Base-by-base conservation (phyloP, 92 coral and sea anemone genomes). In the Pocillopora meandrina region DNA sequence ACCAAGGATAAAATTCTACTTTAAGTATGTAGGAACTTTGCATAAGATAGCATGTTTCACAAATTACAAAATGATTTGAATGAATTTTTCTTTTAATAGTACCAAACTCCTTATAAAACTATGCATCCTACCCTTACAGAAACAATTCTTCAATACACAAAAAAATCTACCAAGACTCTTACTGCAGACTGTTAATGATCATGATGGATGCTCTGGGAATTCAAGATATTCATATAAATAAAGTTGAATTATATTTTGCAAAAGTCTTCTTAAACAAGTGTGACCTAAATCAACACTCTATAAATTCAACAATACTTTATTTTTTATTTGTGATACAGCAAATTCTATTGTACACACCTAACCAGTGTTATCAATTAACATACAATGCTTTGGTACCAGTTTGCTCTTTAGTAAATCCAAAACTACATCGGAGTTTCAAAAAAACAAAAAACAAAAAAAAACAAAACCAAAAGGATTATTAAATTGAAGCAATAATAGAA, bases 241-340 rank as follows among this genome's bases (percentile, higher is more conserved):
- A 34, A 70, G 66, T 8, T 16, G 56, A 57, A 49, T 35, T 35
- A 33, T n/a, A 60, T 70, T 81, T 80, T 71, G 56, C 19, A 16
- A 12, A 67, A 2, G 52, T 58, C 36, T 70, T 56, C 70, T 20
- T 47, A 18, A 47, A 76, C 49, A 70, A 58, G 85, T 58, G 68
- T 81, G 60, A 69, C 58, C 61, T 71, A 59, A 59, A 81, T 81
- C 85, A 81, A 81, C 85, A 59, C 69, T 49, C 70, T 63, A 33
- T 81, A 65, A 35, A 81, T 70, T 81, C 21, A 81, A 81, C 85
- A 81, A 71, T 71, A 81, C 42, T 81, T 56, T 81, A 66, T 73
- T 74, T 83, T 83, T 62, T 72, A 63, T 75, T 75, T 83, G 79
- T 52, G 34, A 74, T 73, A 73, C 80, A 74, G 80, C 80, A 62